Percentiles rank a stretch among this genome's conserved stretches.
Conservation (phyloP, 2,113 vertebrate species). For the Grus americana region DNA sequence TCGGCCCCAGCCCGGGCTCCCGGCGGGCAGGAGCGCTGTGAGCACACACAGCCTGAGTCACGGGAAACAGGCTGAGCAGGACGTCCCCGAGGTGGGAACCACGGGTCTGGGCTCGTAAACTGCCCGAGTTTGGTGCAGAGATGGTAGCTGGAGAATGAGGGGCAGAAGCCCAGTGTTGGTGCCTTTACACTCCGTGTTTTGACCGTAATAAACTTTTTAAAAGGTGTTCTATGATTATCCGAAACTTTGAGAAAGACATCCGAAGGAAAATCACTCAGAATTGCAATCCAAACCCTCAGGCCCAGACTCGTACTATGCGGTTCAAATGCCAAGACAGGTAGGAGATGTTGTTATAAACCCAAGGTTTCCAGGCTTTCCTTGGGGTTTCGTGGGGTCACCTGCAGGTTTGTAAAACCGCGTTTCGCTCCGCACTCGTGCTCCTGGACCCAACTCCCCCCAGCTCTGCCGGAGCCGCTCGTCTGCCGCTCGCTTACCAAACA, state of each 20-base stretch:
- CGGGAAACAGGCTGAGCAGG: neutral
- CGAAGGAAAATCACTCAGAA: neutral
- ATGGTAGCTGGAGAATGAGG: neutral
- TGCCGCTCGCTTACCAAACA: neutral
- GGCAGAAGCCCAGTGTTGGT: neutral
- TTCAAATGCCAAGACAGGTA: neutral
- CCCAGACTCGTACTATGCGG: neutral
- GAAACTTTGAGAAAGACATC: neutral
- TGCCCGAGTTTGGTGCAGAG: neutral
- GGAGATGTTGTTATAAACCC: neutral
- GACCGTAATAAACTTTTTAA: neutral
- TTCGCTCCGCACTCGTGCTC: neutral
- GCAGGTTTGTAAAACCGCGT: neutral
- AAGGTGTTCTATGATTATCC: neutral
- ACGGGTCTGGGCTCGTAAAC: neutral
- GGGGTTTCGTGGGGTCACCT: fast-evolving
- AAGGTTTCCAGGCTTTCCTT: neutral
- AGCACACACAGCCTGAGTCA: neutral
- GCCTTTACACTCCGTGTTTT: neutral
- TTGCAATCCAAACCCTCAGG: neutral
- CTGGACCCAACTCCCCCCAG: neutral
- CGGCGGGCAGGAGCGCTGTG: neutral
- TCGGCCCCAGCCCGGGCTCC: neutral
- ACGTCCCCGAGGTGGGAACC: neutral
- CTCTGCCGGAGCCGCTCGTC: neutral